phyloP scores from a whole-genome alignment of 1,140 invertebrate species.

The Batillaria attramentaria region DNA sequence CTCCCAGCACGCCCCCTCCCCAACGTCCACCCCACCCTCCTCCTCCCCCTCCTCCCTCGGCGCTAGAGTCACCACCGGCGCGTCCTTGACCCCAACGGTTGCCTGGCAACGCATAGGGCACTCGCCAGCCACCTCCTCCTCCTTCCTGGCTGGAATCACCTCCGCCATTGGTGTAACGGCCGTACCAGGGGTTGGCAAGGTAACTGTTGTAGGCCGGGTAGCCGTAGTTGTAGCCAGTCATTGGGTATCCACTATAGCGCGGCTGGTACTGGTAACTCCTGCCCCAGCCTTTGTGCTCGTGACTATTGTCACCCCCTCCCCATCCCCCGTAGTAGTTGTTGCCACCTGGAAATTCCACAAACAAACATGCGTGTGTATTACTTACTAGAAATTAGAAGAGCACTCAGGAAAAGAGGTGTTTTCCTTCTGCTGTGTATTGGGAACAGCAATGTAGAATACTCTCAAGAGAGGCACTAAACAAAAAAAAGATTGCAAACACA shows the following conservation, averaged over 20 bases:
- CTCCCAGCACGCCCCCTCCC: neutral
- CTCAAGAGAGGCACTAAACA: neutral
- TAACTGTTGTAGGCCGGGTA: neutral
- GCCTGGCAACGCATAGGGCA: neutral
- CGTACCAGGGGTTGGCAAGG: neutral
- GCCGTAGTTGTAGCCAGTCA: too few relatives aligned
- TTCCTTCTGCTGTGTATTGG: neutral
- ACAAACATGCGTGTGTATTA: too few relatives aligned
- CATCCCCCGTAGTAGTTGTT: neutral
- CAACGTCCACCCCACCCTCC: neutral
- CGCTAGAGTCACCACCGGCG: constrained; percentile 7
- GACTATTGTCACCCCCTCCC: neutral
- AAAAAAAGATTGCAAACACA: neutral
- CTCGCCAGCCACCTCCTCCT: constrained; percentile 1
- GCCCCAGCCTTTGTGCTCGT: neutral
- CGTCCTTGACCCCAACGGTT: neutral
- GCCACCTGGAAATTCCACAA: neutral
- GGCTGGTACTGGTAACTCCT: neutral
- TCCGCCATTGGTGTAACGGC: neutral
- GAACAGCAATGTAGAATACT: neutral
- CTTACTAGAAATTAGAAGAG: too few relatives aligned
- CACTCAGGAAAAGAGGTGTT: neutral
- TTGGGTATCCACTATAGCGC: too few relatives aligned
- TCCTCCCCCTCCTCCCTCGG: neutral
- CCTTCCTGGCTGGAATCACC: neutral